Percentiles rank a stretch among this genome's conserved stretches.
Evolutionary conservation across 2,113 vertebrate genomes (phyloP).

Genomic region (Chitala chitala): DNA sequence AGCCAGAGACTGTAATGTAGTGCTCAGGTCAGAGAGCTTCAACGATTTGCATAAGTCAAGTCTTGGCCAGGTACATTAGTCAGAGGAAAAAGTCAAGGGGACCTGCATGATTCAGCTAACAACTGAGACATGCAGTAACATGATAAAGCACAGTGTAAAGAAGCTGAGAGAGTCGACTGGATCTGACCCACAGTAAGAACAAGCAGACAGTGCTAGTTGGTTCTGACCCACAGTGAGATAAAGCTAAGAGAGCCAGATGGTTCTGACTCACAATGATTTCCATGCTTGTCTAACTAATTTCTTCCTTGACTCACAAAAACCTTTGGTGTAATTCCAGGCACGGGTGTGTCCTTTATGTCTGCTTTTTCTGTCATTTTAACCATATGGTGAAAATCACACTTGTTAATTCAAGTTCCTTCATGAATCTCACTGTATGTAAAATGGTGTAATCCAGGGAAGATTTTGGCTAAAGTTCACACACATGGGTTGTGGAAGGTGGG

Average conservation of each 20-base stretch:
- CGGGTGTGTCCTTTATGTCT: no score
- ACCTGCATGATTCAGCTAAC: neutral
- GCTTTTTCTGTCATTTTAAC: neutral
- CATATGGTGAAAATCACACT: neutral
- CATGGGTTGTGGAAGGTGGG: no score
- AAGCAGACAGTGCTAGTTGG: no score
- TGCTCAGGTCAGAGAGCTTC: neutral
- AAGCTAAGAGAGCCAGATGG: no score
- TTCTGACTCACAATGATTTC: no score
- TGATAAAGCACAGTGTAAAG: neutral
- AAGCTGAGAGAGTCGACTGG: neutral
- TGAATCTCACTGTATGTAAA: neutral
- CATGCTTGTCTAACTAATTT: no score
- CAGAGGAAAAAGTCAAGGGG: neutral
- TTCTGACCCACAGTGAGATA: no score
- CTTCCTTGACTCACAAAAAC: no score
- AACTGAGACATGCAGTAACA: neutral
- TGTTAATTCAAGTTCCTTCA: neutral
- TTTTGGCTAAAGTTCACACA: neutral
- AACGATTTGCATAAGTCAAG: neutral
- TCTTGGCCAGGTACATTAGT: neutral
- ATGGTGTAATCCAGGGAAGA: neutral
- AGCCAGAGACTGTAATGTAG: slow-evolving; percentile 2
- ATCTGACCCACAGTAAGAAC: neutral
- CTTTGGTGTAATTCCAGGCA: no score